Base-by-base conservation (phyloP, 2,888 invertebrate genomes). In the Clunio marinus region DNA sequence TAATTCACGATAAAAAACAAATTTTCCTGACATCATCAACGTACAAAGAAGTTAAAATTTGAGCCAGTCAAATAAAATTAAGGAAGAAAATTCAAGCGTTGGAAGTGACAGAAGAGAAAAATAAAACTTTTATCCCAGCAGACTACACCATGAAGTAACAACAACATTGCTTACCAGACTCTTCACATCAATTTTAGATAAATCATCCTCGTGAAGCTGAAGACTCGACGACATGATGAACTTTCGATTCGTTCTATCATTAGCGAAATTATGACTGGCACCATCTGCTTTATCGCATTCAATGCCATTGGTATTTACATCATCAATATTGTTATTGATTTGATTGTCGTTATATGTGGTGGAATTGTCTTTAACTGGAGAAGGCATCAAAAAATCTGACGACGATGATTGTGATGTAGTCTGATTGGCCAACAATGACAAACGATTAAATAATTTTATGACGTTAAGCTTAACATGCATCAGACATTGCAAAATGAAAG, bases 161-260 rank as follows among this genome's bases (percentile, higher is more conserved):
- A 62, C 46, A 63, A 1, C 17, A 3, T 22, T 71, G 82, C 85
- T 84, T 82, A 86, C 86, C 83, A 86, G 77, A 73, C 80, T 83
- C 75, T 84, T 84, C 71, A 85, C 85, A 77, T 83, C 84, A 74
- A 86, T 84, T 74, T 84, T 84, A 73, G 84, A 83, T 75, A 83
- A 79, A 75, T 82, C 82, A 74, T 81, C 79, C 73, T 81, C 80
- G 73, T 78, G 58, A 27, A 75, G 69, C 75, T 75, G 72, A 45
- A 46, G 27, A 51, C 55, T 70, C 2, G 68, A 70, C 41, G 55
- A 46, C 1, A 69, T 32, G 66, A 67, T 35, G 7, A 37, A 35
- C 35, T 66, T 66, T 51, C 27, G 55, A 24, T 4, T 25, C 13
- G 24, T 10, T 45, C 17, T 45, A 15, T 45, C 45, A 15, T n/a